phyloP scores from a whole-genome alignment of 2,797 vertebrate genomes.

The Eulemur mongoz region DNA sequence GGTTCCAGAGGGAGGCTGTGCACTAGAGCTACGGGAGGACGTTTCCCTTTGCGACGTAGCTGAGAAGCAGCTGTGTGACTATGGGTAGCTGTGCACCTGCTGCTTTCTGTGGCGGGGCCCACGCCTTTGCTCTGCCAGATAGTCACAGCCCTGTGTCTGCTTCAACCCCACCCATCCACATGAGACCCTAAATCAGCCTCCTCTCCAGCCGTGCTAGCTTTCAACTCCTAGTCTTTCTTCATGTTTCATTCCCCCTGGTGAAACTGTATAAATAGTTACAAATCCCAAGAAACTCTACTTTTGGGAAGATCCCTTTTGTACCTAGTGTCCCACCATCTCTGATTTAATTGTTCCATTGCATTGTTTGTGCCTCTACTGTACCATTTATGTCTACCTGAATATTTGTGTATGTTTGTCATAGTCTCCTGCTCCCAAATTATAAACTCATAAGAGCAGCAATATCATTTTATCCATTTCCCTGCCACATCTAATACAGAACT shows the following conservation, averaged over 20 bases:
- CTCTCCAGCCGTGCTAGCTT: not conserved
- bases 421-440: not conserved
- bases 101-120: not conserved
- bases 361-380: not conserved
- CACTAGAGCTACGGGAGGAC: not conserved
- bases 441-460: not conserved
- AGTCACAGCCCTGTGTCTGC: not conserved
- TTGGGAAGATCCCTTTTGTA: not conserved
- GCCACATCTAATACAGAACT: not conserved
- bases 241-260: not conserved
- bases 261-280: not conserved
- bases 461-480: not conserved
- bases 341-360: not conserved
- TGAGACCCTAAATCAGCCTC: not conserved
- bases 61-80: not conserved
- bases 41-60: not conserved
- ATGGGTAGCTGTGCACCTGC: not conserved
- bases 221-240: not conserved
- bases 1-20: not conserved
- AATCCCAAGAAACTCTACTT: not conserved
- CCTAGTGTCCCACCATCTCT: not conserved
- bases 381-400: not conserved
- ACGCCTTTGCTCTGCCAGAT: not conserved
- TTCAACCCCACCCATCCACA: not conserved
- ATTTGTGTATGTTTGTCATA: not conserved